Conservation (phyloP, 2,888 invertebrate genomes). For the Thumatha senex region DNA sequence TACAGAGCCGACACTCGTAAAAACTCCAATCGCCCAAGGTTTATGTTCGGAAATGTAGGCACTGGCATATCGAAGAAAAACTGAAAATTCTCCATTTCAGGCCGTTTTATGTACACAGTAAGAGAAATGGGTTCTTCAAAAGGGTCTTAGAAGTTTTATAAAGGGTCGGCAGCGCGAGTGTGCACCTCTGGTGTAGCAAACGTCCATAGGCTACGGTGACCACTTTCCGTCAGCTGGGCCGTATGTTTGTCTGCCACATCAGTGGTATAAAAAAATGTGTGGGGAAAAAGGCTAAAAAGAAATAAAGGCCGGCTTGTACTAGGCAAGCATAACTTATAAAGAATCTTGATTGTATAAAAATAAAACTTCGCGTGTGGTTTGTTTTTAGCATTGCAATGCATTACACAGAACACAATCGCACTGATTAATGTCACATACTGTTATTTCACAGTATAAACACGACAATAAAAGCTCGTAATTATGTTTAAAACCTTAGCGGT, state of each 20-base stretch:
- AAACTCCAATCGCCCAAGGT: slow-evolving; percentile 42
- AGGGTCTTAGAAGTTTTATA: no score
- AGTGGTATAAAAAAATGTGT: no score
- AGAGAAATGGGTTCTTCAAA: slow-evolving; percentile 9
- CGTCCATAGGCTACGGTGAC: no score
- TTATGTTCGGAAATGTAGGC: slow-evolving; percentile 31
- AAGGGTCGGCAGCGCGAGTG: no score
- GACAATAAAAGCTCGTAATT: slow-evolving; percentile 24
- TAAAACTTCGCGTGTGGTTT: slow-evolving; percentile 2
- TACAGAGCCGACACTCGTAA: slow-evolving; percentile 43
- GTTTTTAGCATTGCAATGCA: slow-evolving; percentile 16
- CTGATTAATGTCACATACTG: slow-evolving; percentile 38
- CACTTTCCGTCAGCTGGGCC: no score
- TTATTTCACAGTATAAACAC: slow-evolving; percentile 16
- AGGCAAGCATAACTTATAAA: slow-evolving; percentile 2
- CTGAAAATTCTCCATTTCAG: slow-evolving; percentile 22
- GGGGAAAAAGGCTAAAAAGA: no score
- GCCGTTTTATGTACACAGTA: slow-evolving; percentile 18
- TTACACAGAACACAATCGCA: slow-evolving; percentile 24
- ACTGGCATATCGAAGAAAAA: slow-evolving; percentile 26
- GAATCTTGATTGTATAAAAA: not conserved
- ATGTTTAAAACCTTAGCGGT: slow-evolving; percentile 21
- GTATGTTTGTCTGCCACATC: no score
- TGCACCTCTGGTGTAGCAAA: no score
- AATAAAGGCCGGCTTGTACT: not conserved